Evolutionary conservation across 2,113 vertebrate species (phyloP).

Genomic region (Nothocercus nigrocapillus): DNA sequence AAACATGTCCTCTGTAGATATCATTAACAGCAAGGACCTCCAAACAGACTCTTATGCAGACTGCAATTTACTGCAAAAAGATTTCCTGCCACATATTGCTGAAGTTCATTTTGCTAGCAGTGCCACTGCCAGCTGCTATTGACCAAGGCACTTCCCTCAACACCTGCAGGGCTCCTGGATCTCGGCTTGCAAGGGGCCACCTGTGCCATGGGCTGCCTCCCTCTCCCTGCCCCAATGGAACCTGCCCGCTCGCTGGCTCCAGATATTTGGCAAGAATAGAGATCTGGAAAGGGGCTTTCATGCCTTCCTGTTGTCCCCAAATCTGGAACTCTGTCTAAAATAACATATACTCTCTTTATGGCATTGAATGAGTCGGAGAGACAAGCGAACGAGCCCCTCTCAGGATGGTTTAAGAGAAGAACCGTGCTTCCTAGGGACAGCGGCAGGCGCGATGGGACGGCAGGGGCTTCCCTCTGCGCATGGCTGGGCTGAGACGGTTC

Average conservation of each 20-base stretch:
- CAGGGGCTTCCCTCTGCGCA: neutral
- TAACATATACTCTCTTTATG: neutral
- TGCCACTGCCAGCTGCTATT: neutral
- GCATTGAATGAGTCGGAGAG: neutral
- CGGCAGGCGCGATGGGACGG: neutral
- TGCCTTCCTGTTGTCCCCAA: neutral
- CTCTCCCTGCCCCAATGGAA: neutral
- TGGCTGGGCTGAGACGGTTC: neutral
- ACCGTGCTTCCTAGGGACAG: neutral
- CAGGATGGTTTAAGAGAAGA: neutral
- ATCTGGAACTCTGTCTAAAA: neutral
- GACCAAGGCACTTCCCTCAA: neutral
- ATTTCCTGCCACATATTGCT: neutral
- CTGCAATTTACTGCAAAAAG: neutral
- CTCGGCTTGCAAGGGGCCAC: neutral
- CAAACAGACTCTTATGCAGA: neutral
- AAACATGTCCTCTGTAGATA: neutral
- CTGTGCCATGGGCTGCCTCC: accelerated
- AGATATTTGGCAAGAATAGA: neutral
- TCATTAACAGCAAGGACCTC: accelerated
- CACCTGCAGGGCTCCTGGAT: accelerated
- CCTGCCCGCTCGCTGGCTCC: neutral
- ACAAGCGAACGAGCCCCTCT: neutral
- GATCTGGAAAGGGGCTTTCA: neutral
- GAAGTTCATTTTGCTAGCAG: neutral